A percentile compares a stretch with the other conserved stretches of the same genome.
These are phyloP conservation scores for Pseudochirops corinnae DNA, from an alignment of 2,797 vertebrate genomes.

Conservation along the genomic window DNA sequence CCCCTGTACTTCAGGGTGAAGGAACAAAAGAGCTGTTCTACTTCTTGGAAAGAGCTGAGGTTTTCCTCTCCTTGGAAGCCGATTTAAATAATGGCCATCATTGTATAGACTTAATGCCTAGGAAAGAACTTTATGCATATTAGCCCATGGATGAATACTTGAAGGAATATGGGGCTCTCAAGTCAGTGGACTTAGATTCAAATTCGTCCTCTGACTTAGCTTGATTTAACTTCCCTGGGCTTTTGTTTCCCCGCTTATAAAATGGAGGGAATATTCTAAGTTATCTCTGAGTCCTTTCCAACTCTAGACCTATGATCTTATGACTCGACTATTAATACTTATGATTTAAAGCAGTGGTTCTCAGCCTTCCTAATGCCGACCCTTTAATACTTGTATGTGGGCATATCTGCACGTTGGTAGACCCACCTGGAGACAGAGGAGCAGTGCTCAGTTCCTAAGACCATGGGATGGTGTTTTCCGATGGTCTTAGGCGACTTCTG, in stretches of 20 bases:
- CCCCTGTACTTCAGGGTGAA: neutral
- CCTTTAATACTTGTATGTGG: too few species aligned
- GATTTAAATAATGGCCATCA: neutral
- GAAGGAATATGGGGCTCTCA: neutral
- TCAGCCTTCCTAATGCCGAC: too few species aligned
- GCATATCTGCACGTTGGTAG: too few species aligned
- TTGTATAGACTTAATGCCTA: neutral
- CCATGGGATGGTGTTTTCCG: too few species aligned
- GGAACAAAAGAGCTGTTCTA: neutral
- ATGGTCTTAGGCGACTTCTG: too few species aligned
- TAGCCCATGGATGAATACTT: neutral
- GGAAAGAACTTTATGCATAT: neutral
- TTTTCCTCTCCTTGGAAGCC: neutral
- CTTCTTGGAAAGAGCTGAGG: neutral
- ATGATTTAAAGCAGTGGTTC: neutral
- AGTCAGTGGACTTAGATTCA: neutral
- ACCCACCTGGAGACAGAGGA: too few species aligned
- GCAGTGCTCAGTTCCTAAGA: too few species aligned
- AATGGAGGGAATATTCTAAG: neutral
- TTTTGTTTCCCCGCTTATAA: neutral
- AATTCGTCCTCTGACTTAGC: neutral
- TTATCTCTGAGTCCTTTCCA: neutral
- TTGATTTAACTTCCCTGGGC: neutral
- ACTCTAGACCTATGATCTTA: neutral
- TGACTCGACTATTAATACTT: neutral